Evolutionary conservation across 2,113 vertebrate genomes (phyloP), one percentile per base, ranked within the genome.

Genomic region (Dunckerocampus dactyliophorus): DNA sequence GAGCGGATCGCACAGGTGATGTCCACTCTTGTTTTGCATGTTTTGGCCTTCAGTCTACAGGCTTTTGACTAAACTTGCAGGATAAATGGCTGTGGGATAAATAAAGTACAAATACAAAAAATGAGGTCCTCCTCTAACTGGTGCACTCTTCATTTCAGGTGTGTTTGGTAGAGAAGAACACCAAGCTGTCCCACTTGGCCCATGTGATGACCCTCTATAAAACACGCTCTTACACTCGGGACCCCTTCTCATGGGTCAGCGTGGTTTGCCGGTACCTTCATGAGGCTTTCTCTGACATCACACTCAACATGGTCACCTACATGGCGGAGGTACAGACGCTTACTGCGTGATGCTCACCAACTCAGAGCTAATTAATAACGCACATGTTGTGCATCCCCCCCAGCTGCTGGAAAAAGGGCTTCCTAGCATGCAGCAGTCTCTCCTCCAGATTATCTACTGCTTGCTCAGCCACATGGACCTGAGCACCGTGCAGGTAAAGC

Each of bases 161-260:
- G 76, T 99, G 97, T 87, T 82, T 98, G 79, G 92, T 92, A 83
- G 97, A 99, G 80, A 98, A 96, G 84, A 93, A 97, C 67, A 93
- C 95, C 13, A 99, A 99, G 75, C 88, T 99, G 4, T 96, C 96
- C 39, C 97, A 99, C 67, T 83, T 99, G 73, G 97, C 97, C 7
- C 97, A 99, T 17, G 97, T 99, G 31, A 99, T 99, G 96, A 97
- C 94, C 12, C 92, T 99, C 47, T 99, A 99, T 76, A 98, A 96
- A 88, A 98, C 94, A 0, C 94, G 95, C 21, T 98, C 95, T 65
- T 99, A 99, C 74, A 98, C 96, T 0, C 90, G 97, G 53, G 96
- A 99, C 83, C 94, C 95, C 28, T 92, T 94, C 69, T 97, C 95
- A 0, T 99, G 97, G 97, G 95, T 98, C 65, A 99, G 91, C 0